Evolutionary conservation across 2,888 invertebrate species (phyloP).

Genomic region (Tipula confusa): DNA sequence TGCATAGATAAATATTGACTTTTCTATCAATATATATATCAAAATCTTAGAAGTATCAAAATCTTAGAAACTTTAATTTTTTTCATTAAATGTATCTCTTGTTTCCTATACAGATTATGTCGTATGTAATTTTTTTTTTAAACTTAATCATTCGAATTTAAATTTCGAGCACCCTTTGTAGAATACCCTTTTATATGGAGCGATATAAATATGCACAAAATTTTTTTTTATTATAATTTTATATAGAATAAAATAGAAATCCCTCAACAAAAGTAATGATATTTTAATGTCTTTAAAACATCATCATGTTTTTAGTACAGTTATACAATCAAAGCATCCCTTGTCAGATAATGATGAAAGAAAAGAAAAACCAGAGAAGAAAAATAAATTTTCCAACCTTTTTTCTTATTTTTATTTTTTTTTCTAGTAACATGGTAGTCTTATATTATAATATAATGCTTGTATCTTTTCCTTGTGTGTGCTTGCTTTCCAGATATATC

Average conservation of each 20-base stretch:
- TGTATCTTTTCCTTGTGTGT: background rate
- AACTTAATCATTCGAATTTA: no score
- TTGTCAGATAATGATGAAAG: conserved; percentile 25
- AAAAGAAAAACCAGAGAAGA: background rate
- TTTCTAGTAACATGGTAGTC: background rate
- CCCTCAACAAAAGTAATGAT: conserved; percentile 27
- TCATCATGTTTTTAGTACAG: conserved; percentile 21
- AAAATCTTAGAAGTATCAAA: no score
- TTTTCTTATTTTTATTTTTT: background rate
- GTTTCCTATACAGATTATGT: no score
- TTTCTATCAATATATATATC: no score
- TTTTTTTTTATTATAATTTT: conserved; percentile 15
- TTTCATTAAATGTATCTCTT: no score
- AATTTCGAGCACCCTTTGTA: no score
- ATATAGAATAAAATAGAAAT: conserved; percentile 3
- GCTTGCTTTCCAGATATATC: background rate
- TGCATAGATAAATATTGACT: no score
- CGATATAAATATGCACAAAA: background rate
- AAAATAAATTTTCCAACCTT: background rate
- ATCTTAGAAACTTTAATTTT: no score
- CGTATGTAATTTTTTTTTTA: no score
- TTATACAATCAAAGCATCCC: conserved; percentile 14
- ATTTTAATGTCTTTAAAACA: conserved; percentile 29
- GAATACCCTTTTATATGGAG: no score
- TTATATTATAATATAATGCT: background rate